Conservation (phyloP, 2,797 vertebrate species). For the Silurus lanzhouensis region DNA sequence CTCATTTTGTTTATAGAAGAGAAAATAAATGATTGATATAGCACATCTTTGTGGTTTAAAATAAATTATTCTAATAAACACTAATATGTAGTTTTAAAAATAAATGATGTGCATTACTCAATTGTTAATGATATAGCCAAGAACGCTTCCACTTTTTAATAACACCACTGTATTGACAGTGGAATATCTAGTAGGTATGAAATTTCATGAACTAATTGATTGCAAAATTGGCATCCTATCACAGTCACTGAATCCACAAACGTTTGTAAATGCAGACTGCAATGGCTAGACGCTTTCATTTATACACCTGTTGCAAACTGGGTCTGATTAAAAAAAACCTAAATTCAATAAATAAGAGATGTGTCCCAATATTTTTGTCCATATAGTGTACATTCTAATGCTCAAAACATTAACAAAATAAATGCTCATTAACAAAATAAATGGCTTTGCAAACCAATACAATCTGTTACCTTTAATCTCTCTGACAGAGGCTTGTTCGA, state of each 20-base stretch:
- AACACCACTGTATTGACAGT: too few species aligned
- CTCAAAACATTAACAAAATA: neutral
- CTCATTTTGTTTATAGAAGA: neutral
- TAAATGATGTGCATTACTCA: neutral
- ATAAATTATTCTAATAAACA: neutral
- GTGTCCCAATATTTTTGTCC: too few species aligned
- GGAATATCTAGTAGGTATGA: too few species aligned
- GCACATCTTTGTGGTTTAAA: neutral
- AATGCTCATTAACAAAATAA: neutral
- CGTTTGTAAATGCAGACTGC: too few species aligned
- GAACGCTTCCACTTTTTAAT: neutral
- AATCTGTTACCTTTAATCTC: slow-evolving; percentile 81
- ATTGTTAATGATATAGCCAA: neutral
- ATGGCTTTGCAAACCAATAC: neutral
- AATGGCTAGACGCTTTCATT: too few species aligned
- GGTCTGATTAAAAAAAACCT: too few species aligned
- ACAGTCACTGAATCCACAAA: too few species aligned
- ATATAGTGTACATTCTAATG: neutral
- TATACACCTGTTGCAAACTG: too few species aligned
- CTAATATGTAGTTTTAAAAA: neutral
- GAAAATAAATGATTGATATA: neutral
- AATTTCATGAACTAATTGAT: too few species aligned
- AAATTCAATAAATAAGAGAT: too few species aligned
- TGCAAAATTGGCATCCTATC: too few species aligned
- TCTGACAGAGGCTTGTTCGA: slow-evolving; percentile 83